Percentiles rank a stretch among this genome's conserved stretches.
phyloP scores from a whole-genome alignment of 2,113 vertebrate genomes.

The Ascaphus truei region DNA sequence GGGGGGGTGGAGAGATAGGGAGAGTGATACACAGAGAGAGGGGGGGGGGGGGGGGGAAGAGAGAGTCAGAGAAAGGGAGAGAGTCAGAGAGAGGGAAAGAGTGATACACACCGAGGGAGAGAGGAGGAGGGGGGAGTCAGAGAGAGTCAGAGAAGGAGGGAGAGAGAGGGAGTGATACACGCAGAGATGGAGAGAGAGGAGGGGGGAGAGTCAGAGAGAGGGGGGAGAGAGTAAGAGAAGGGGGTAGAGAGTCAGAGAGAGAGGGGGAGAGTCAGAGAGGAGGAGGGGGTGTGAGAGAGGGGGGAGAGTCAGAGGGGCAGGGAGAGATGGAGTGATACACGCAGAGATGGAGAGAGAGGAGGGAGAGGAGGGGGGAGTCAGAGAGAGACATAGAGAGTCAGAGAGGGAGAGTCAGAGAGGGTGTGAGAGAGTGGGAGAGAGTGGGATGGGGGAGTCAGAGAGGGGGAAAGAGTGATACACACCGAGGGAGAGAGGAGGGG shows the following conservation, averaged over 20 bases:
- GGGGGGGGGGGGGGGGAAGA: constrained; percentile 29
- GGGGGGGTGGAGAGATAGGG: background rate
- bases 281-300: too few relatives aligned
- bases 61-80: constrained; percentile 41
- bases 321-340: constrained; percentile 33
- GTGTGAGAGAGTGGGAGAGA: background rate
- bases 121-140: background rate
- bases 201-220: constrained; percentile 31
- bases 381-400: too few relatives aligned
- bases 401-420: background rate
- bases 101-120: background rate
- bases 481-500: background rate
- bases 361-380: background rate
- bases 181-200: too few relatives aligned
- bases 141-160: background rate
- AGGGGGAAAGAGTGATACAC: background rate
- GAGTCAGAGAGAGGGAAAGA: background rate
- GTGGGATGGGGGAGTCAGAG: background rate
- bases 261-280: too few relatives aligned
- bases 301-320: too few relatives aligned
- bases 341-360: too few relatives aligned
- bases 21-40: background rate
- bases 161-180: constrained; percentile 13
- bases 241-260: too few relatives aligned
- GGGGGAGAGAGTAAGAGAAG: too few relatives aligned